phyloP scores from a whole-genome alignment of 1,140 invertebrate genomes.

The Euura saliciscinereae region DNA sequence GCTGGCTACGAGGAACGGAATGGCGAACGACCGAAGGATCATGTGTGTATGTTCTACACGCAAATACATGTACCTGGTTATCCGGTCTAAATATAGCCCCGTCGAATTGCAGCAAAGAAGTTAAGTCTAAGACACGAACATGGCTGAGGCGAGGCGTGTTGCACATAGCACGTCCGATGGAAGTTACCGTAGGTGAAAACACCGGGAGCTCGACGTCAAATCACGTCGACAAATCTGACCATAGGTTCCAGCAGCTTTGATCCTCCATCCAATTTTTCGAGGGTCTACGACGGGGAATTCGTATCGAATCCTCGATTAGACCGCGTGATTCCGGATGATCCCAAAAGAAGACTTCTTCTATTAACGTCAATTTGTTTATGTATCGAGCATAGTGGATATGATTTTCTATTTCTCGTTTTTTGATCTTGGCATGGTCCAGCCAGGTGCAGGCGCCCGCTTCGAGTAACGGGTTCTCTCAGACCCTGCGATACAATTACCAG shows the following conservation, averaged over 20 bases:
- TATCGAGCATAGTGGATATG: not conserved
- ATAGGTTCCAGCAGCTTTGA: no score
- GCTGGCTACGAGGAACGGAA: not conserved
- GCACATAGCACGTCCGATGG: no score
- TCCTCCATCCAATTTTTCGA: no score
- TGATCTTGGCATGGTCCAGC: not conserved
- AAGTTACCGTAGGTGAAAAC: no score
- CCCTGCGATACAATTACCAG: conserved; percentile 36
- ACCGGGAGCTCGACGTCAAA: no score
- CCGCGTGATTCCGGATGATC: not conserved
- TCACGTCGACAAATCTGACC: no score
- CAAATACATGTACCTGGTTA: not conserved
- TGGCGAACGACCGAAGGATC: not conserved
- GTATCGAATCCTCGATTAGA: not conserved
- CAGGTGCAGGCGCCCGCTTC: not conserved
- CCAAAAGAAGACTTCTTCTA: not conserved
- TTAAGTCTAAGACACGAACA: not conserved
- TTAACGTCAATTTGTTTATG: not conserved
- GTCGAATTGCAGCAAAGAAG: not conserved
- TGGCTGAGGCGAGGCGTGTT: no score
- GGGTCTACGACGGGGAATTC: not conserved
- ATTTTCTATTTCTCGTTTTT: not conserved
- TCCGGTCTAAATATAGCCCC: not conserved
- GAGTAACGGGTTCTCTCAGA: conserved; percentile 25
- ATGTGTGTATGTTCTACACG: not conserved